These are phyloP conservation scores for Neuroterus valhalla DNA, from an alignment of 1,140 invertebrate genomes.

Conservation along the genomic window DNA sequence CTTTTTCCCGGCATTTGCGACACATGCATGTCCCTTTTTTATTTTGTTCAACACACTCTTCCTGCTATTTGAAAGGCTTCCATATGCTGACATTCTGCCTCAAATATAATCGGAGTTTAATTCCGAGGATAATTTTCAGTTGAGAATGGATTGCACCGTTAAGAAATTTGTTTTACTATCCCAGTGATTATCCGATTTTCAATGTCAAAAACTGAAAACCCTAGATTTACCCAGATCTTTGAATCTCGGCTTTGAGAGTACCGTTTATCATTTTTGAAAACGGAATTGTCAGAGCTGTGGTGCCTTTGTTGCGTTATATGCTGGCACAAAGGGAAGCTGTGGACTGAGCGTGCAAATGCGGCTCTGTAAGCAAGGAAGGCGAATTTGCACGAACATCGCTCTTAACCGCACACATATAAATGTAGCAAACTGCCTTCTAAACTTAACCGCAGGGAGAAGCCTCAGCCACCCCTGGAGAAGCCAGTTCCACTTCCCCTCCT, in stretches of 20 bases:
- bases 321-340: constrained; percentile 25
- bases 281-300: background rate
- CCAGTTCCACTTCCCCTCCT: constrained; percentile 40
- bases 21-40: background rate
- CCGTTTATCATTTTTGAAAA: background rate
- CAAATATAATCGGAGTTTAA: background rate
- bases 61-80: background rate
- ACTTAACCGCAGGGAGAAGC: constrained; percentile 53
- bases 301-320: background rate
- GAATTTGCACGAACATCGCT: constrained; percentile 51
- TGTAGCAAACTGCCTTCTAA: constrained; percentile 57
- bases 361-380: constrained; percentile 45
- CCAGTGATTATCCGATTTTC: no score
- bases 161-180: no score
- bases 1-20: background rate
- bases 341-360: constrained; percentile 40
- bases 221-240: background rate
- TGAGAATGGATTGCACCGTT: no score
- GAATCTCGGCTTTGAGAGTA: background rate
- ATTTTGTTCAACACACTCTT: background rate
- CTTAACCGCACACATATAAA: constrained; percentile 56
- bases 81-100: background rate
- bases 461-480: constrained; percentile 43
- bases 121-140: no score
- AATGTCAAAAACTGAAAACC: no score